Base-by-base conservation (phyloP, 2,113 vertebrate species). In the Laterallus jamaicensis region DNA sequence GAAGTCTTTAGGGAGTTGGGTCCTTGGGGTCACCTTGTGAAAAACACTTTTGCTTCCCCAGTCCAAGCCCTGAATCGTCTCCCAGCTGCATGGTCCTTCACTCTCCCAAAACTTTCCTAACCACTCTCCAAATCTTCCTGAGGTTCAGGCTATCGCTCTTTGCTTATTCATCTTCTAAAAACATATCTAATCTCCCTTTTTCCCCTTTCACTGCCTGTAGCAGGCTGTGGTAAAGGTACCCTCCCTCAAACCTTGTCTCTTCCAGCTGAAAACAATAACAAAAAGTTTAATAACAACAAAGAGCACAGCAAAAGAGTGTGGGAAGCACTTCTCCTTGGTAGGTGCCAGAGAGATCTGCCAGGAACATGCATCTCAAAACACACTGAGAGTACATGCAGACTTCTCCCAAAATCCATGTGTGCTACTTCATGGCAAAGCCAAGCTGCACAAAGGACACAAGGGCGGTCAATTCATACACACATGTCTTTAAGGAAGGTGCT, bases 211-310 rank as follows among this genome's bases (percentile, higher is more conserved):
- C 25, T 91, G 73, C 80, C 69, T 82, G 54, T 26, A 89, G 70
- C 93, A 95, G 32, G 8, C 54, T 85, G 24, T 47, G 80, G 58
- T 73, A 75, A 75, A 83, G 12, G 50, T 58, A 86, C 39, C 88
- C 40, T 89, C 79, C 50, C 93, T 82, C 80, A 76, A 37, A 93
- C 35, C 56, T 88, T 88, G 67, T 68, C 76, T 95, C 74, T 91
- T 79, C 82, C 86, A 84, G 49, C 60, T 90, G 90, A 79, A 79
- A 86, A 62, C 3, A 9, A 21, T 66, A 92, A 91, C 78, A 96
- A 87, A 77, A 90, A 59, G 19, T 81, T 88, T 67, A 70, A 83
- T 90, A 92, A 68, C 64, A 88, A 49, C 60, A 88, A 88, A 71
- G 19, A 90, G 60, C 50, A 64, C 7, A 2, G 40, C 49, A 11